A percentile compares a stretch with the other conserved stretches of the same genome.
Evolutionary conservation across 2,888 invertebrate genomes (phyloP).

Genomic region (Uropetala carovei): DNA sequence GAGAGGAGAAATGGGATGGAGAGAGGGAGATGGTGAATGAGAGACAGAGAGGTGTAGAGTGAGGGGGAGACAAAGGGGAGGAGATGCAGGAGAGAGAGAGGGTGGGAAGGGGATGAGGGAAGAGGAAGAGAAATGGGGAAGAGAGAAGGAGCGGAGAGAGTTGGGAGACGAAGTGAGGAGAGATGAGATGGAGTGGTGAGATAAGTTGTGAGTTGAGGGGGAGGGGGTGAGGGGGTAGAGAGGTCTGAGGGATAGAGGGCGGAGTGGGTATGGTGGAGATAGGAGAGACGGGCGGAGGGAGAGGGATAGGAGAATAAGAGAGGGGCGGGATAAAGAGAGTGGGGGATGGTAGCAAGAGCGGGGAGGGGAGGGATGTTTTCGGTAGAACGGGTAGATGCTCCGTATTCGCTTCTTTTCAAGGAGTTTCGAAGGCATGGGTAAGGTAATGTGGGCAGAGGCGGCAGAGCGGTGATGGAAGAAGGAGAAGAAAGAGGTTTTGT

Average conservation of each 20-base stretch:
- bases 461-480: no score
- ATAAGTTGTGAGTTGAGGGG: not conserved
- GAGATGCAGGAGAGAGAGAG: not conserved
- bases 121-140: not conserved
- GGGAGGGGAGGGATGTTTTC: not conserved
- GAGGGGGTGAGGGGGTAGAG: not conserved
- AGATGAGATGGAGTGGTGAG: not conserved
- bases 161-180: not conserved
- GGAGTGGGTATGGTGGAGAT: no score
- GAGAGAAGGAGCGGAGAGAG: no score
- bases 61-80: not conserved
- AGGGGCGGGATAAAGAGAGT: not conserved
- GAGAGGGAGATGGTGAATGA: not conserved
- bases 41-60: no score
- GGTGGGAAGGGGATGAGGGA: not conserved
- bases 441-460: no score
- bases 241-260: no score
- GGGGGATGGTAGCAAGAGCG: not conserved
- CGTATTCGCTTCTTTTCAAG: no score
- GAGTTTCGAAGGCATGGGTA: no score
- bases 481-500: no score
- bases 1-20: not conserved
- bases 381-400: no score
- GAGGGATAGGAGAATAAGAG: not conserved
- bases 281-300: not conserved